These are phyloP conservation scores for Scaptomyza pallida DNA, from an alignment of 1,140 invertebrate genomes.

Conservation along the genomic window DNA sequence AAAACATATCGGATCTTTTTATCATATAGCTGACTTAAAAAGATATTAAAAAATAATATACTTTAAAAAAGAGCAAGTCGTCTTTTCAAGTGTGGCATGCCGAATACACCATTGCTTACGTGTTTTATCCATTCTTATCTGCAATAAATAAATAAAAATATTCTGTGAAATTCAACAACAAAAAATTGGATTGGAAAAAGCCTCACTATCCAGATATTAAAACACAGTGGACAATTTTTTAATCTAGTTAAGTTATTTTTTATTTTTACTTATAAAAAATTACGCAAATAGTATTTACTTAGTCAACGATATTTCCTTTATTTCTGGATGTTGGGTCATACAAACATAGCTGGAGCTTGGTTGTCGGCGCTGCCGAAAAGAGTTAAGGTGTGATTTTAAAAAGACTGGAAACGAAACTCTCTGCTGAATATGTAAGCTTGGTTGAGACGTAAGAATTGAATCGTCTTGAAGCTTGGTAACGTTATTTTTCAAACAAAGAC, in stretches of 20 bases:
- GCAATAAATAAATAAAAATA: too few relatives aligned
- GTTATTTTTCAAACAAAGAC: conserved; percentile 27
- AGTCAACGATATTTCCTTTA: conserved; percentile 17
- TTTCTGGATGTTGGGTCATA: conserved; percentile 10
- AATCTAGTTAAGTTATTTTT: conserved; percentile 4
- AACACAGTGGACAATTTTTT: background rate
- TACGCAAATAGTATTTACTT: conserved; percentile 2
- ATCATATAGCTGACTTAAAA: too few relatives aligned
- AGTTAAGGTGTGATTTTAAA: conserved; percentile 53
- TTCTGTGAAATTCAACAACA: too few relatives aligned
- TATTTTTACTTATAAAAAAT: too few relatives aligned
- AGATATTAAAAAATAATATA: too few relatives aligned
- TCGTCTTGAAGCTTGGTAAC: conserved; percentile 29
- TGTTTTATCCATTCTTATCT: too few relatives aligned
- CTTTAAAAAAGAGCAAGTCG: too few relatives aligned
- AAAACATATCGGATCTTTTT: too few relatives aligned
- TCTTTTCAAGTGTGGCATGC: too few relatives aligned
- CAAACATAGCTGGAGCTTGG: conserved; percentile 39
- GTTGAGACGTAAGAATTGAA: conserved; percentile 25
- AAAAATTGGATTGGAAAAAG: too few relatives aligned
- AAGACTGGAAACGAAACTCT: conserved; percentile 62
- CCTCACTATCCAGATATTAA: background rate
- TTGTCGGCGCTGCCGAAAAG: conserved; percentile 42
- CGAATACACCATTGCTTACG: too few relatives aligned
- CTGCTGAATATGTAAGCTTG: conserved; percentile 54